Percentiles rank a stretch among this genome's conserved stretches.
These are phyloP conservation scores for Amphilophus citrinellus DNA, from an alignment of 2,113 vertebrate genomes.

Conservation along the genomic window DNA sequence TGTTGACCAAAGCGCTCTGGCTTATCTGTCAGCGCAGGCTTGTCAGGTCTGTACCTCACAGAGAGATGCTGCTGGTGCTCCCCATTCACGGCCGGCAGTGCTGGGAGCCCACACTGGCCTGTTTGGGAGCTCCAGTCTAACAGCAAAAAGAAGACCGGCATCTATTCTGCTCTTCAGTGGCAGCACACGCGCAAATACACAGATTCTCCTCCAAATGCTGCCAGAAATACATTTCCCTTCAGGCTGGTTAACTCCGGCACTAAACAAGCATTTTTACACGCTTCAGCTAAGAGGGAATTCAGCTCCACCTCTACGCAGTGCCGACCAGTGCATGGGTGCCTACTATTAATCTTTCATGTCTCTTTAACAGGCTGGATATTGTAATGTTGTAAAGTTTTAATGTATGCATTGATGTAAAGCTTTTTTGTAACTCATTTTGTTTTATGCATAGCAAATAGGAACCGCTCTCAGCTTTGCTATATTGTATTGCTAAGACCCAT, in stretches of 20 bases:
- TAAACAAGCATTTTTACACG: slow-evolving; percentile 19
- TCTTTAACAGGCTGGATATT: neutral
- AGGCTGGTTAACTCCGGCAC: slow-evolving; percentile 13
- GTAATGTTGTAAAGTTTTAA: neutral
- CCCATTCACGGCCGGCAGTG: slow-evolving; percentile 54
- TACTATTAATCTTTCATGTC: neutral
- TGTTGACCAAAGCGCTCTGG: slow-evolving; percentile 55
- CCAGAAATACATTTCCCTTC: slow-evolving; percentile 42
- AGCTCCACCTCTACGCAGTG: neutral
- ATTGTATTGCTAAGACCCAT: neutral
- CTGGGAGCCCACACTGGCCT: slow-evolving; percentile 45
- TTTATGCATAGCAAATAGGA: neutral
- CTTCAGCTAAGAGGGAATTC: neutral
- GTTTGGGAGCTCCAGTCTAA: slow-evolving; percentile 48
- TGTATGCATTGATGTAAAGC: neutral
- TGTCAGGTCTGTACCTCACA: slow-evolving; percentile 59
- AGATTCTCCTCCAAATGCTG: slow-evolving; percentile 35
- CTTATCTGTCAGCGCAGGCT: slow-evolving; percentile 72
- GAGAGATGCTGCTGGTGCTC: slow-evolving; percentile 49
- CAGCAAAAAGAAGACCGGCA: slow-evolving; percentile 46
- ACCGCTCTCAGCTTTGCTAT: neutral
- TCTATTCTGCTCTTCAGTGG: slow-evolving; percentile 21
- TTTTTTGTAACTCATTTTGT: neutral
- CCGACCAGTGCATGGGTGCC: neutral
- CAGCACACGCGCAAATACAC: slow-evolving; percentile 26